phyloP scores from a whole-genome alignment of 2,888 invertebrate species.

The Dorcus hopei region DNA sequence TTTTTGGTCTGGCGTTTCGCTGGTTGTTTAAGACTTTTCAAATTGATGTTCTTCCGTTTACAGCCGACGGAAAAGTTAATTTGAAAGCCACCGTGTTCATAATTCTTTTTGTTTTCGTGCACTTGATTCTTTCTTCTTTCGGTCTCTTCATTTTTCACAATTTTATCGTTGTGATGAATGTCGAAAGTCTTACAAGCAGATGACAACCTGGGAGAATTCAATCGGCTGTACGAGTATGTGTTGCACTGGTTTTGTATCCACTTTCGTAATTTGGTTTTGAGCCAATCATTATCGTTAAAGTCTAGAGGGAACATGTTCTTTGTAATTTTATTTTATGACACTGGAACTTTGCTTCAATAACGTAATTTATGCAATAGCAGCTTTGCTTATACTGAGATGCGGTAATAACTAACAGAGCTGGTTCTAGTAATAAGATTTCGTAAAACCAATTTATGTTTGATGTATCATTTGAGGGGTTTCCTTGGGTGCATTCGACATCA shows the following conservation, averaged over 20 bases:
- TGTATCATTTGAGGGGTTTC: neutral
- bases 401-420: conserved; percentile 1
- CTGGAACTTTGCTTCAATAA: neutral
- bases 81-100: neutral
- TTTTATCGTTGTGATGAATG: too few relatives aligned
- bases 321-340: neutral
- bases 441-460: conserved; percentile 2
- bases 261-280: conserved; percentile 3
- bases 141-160: neutral
- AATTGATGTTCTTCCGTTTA: neutral
- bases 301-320: neutral
- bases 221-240: conserved; percentile 1
- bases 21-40: neutral
- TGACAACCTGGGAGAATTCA: neutral
- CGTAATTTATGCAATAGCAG: neutral
- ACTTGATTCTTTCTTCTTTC: neutral
- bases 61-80: too few relatives aligned
- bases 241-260: conserved; percentile 7
- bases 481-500: too few relatives aligned
- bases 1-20: neutral
- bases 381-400: neutral
- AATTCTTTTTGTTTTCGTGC: neutral
- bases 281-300: neutral
- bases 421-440: conserved; percentile 6
- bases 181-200: too few relatives aligned